Base-by-base conservation (phyloP, 2,113 vertebrate genomes). In the Pollachius pollachius region DNA sequence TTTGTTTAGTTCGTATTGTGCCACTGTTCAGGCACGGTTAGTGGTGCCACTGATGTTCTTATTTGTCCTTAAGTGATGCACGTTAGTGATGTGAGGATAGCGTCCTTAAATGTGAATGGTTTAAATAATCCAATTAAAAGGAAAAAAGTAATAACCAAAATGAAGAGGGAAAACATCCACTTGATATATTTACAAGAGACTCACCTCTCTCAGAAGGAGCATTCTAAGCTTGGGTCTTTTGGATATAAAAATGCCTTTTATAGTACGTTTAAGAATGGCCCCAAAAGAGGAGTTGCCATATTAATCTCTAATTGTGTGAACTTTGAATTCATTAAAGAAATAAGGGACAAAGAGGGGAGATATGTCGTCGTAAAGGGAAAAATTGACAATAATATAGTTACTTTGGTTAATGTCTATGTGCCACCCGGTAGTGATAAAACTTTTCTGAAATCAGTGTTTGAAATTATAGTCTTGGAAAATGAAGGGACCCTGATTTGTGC, bases 131-230 rank as follows among this genome's bases (percentile, higher is more conserved):
- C 2, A 3, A 15, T 64, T 37, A 64, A 64, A 34, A 2, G 27
- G 6, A 2, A n/a, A 4, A 64, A 64, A 23, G 13, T 61, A 19
- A 37, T 64, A 30, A 41, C 27, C 27, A 64, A 64, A 64, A 17
- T 34, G 6, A 64, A n/a, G 15, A 61, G 13, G 13, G 62, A 64
- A 5, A 17, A 41, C 16, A 2, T 17, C 7, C 62, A 64, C 11
- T 9, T 64, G 5, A 64, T 64, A 37, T 64, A 37, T 17, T 18
- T 64, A 37, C 62, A 64, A 9, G 62, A 64, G n/a, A 64, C 62
- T 9, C 59, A 61, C 13, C 23, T 61, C 6, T 61, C 59, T 21
- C 9, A 18, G 16, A 27, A 64, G 15, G 62, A 64, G 41, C 15
- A 41, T 41, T 23, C 34, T 4, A 64, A 64, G 19, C 3, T 16